Evolutionary conservation across 2,888 invertebrate genomes (phyloP), one percentile per base, ranked within the genome.

Genomic region (Venustoraphidia nigricollis): DNA sequence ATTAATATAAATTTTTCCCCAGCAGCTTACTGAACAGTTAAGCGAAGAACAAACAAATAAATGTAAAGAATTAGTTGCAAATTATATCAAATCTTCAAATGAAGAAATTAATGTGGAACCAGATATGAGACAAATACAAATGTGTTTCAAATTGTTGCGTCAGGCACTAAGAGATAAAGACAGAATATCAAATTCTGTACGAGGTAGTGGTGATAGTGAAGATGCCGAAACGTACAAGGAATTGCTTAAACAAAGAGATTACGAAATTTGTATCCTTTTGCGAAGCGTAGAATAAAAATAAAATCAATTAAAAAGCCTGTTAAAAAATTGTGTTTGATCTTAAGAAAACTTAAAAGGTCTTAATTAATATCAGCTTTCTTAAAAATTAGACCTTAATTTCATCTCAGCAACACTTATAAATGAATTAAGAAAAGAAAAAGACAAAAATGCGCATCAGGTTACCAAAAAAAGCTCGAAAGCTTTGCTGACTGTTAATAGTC

Each of bases 231-330:
- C 62, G 52, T 64, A 62, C 45, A 60, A 60, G 45, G 56, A 60
- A 50, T 54, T 64, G 40, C 57, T 67, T 10, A 48, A 57, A 35
- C 62, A 64, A 47, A 60, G 65, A 34, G 65, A 67, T 46, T 57
- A 62, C 44, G 66, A 67, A 59, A 67, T 67, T 49, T 59, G 66
- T 66, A 66, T 62, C 61, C 61, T 62, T 59, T 53, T 27, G 27
- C 27, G 27, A 27, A 27, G 6, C 27, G 27, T 27, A 27, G 3
- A 17, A 17, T 17, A 4, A 17, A 17, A 17, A 17, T 1, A 27
- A 27, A 27, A 1, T 27, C 6, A 27, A 17, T 17, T 17, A 17
- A 17, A 17, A 17, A 3, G 17, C 17, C 17, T 17, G 4, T 17
- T 17, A 17, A 17, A 17, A 17, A 27, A 5, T 27, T 6, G 27